A percentile compares a stretch with the other conserved stretches of the same genome.
Evolutionary conservation across 2,797 vertebrate species (phyloP).

Genomic region (Microchirus variegatus): DNA sequence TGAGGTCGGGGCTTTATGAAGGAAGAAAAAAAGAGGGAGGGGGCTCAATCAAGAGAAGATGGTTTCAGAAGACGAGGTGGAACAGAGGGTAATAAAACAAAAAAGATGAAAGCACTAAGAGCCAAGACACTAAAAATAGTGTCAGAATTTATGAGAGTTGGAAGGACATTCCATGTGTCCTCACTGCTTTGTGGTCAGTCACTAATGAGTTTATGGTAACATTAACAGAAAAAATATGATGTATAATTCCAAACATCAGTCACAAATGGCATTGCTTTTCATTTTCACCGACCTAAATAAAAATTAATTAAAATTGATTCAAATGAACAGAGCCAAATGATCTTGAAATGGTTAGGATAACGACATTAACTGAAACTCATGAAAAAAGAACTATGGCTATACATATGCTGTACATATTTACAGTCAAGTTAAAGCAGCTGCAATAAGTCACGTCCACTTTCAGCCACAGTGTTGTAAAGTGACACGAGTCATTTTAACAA

Average conservation of each 20-base stretch:
- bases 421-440: slow-evolving; percentile 1
- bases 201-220: slow-evolving; percentile 1
- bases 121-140: background rate
- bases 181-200: slow-evolving; percentile 6
- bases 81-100: slow-evolving; percentile 1
- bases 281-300: background rate
- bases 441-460: slow-evolving; percentile 27
- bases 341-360: slow-evolving; percentile 7
- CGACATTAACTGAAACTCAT: slow-evolving; percentile 11
- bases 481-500: slow-evolving; percentile 43
- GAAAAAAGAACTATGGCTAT: slow-evolving; percentile 17
- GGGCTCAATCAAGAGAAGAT: background rate
- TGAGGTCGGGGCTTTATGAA: background rate
- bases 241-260: slow-evolving; percentile 4
- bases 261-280: background rate
- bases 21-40: background rate
- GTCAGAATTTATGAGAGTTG: slow-evolving; percentile 2
- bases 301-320: slow-evolving; percentile 16
- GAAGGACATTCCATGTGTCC: slow-evolving; percentile 1
- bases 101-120: background rate
- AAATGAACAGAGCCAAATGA: slow-evolving; percentile 9
- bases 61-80: background rate
- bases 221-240: background rate
- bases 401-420: slow-evolving; percentile 6
- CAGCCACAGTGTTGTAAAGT: slow-evolving; percentile 11